Evolutionary conservation across 2,888 invertebrate species (phyloP).

Genomic region (Leistus spinibarbis): DNA sequence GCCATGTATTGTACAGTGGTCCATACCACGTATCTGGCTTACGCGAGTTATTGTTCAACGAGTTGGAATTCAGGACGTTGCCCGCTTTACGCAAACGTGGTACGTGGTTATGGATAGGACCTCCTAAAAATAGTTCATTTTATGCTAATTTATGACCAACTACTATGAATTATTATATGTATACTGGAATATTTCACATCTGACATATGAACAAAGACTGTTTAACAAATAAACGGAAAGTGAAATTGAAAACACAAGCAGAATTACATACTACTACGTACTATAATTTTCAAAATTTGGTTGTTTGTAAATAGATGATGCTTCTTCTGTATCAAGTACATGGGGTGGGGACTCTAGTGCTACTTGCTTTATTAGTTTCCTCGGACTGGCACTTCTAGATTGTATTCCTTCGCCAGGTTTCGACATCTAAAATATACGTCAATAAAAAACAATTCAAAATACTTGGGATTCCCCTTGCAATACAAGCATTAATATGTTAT

Average conservation of each 20-base stretch:
- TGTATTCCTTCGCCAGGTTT: constrained; percentile 39
- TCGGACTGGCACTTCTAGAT: constrained; percentile 62
- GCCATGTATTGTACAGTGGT: constrained; percentile 47
- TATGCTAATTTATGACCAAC: not conserved
- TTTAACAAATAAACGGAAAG: too few relatives aligned
- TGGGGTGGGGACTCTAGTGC: constrained; percentile 72
- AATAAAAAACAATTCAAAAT: not conserved
- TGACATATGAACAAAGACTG: too few relatives aligned
- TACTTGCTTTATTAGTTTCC: constrained; percentile 72
- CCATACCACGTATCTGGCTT: constrained; percentile 63
- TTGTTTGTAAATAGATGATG: constrained; percentile 38
- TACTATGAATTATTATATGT: too few relatives aligned
- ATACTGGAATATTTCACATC: too few relatives aligned
- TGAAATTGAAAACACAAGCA: too few relatives aligned
- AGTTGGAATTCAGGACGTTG: constrained; percentile 61
- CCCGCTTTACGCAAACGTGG: constrained; percentile 62
- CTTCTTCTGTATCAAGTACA: constrained; percentile 53
- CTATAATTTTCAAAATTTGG: constrained; percentile 21
- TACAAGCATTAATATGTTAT: too few relatives aligned
- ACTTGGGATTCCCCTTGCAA: not conserved
- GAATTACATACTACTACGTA: not conserved
- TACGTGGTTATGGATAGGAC: constrained; percentile 57
- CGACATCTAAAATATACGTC: constrained; percentile 12
- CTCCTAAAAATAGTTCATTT: constrained; percentile 49
- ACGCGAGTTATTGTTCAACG: constrained; percentile 59